Evolutionary conservation across 2,888 invertebrate genomes (phyloP), one percentile per base, ranked within the genome.

Genomic region (Xestobium rufovillosum): DNA sequence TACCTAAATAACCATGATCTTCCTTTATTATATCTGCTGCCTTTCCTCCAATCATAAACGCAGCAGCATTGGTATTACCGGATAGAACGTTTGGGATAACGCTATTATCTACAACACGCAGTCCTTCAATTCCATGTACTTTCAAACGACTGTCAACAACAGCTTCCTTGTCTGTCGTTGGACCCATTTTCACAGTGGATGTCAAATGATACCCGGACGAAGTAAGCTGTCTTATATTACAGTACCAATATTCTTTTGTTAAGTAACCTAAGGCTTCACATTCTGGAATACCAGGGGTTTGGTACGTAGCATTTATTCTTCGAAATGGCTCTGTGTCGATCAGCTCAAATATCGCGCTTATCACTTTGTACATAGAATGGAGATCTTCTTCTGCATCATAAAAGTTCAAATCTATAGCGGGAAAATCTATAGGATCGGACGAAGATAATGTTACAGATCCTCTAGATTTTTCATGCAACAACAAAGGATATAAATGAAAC

Each of bases 291-390:
- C 67, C 61, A 2, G 68, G 67, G 17, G 71, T 73, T 34, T 75
- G 59, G 3, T 78, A 50, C 11, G 59, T 65, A 0, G 80, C 66
- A 1, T 76, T 75, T 14, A 73, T 68, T 11, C 63, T 63, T 52
- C 72, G 71, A 59, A 83, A 76, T 0, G 79, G 71, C 2, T 70
- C 67, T 2, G 78, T 78, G 9, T 57, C 36, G 3, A 46, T 11
- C 14, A 58, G 37, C 2, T 43, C 37, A n/a, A 49, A n/a, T 4
- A 48, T 33, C 10, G 33, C 40, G 8, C 75, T 65, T 3, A 80
- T 69, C 1, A 76, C 74, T 10, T 71, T 67, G 1, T 80, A 68
- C 4, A 80, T 62, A 2, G 73, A 76, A 50, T 87, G 85, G 1
- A 75, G 61, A 50, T 87, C 85, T 11, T 49, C 33, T 9, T 42